Evolutionary conservation across 2,888 invertebrate genomes (phyloP).

Genomic region (Protonemura montana): DNA sequence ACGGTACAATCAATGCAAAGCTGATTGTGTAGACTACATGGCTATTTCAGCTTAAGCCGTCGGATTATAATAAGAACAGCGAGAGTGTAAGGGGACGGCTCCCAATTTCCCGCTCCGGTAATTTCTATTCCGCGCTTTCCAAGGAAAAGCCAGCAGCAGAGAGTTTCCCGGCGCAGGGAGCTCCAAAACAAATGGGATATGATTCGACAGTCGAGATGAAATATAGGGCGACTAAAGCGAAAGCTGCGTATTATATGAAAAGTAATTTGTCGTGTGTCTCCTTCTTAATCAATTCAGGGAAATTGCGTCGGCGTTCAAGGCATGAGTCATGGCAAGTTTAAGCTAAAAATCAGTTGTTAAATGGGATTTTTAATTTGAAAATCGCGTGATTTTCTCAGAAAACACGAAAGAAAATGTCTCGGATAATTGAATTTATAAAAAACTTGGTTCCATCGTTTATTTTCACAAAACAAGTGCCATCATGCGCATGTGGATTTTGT

Average conservation of each 20-base stretch:
- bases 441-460: not conserved
- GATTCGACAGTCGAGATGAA: conserved; percentile 20
- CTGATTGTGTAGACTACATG: conserved; percentile 40
- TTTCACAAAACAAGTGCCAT: not conserved
- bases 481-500: not conserved
- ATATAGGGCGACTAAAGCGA: not conserved
- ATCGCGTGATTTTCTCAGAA: conserved; percentile 12
- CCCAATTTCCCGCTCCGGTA: conserved; percentile 42
- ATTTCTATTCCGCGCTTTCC: conserved; percentile 36
- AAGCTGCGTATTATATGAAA: not conserved
- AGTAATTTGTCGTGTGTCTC: conserved; percentile 20
- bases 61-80: conserved; percentile 41
- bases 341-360: not conserved
- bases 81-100: conserved; percentile 38
- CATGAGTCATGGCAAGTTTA: conserved; percentile 14
- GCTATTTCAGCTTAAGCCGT: conserved; percentile 40
- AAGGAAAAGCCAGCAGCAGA: conserved; percentile 15
- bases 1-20: conserved; percentile 40
- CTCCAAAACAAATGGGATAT: conserved; percentile 13
- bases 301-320: not conserved
- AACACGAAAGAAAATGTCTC: not conserved
- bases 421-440: not conserved
- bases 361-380: conserved; percentile 14
- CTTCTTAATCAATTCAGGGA: not conserved
- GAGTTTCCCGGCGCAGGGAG: not conserved